Evolutionary conservation across 2,797 vertebrate genomes (phyloP), one percentile per base, ranked within the genome.

Genomic region (Cyclura pinguis): DNA sequence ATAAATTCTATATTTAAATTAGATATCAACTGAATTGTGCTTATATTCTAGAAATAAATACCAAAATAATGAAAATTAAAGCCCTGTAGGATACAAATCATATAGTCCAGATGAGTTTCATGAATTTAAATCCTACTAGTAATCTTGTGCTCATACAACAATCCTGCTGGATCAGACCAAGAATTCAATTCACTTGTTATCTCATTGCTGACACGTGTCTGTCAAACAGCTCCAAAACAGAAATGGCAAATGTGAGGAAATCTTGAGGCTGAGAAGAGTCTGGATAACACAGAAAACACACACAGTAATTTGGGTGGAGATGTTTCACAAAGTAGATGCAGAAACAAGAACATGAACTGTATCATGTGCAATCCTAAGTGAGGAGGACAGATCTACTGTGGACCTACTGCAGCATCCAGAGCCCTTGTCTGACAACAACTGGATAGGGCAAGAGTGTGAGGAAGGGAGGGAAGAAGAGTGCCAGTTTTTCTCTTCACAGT

Each of bases 91-190:
- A 32, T 57, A 73, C 76, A 83, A 14, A 69, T 16, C 38, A 67
- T 20, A 29, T n/a, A 35, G 1, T 5, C 27, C 32, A 20, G 3
- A 24, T n/a, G 55, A 57, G 52, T 73, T 57, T 73, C 55, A 85
- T 14, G 50, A 85, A 82, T 38, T 82, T 82, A 35, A 85, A 85
- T 85, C 72, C 50, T 57, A 27, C 18, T 85, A 73, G 12, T 35
- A 73, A n/a, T 55, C 32, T 85, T 20, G 22, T 18, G 5, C 3
- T 78, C 9, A 42, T 42, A 47, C 3, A 42, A 42, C 35, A 42
- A 42, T 20, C 35, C 18, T 73, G 32, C 32, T n/a, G 32, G 69
- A 55, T 80, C 29, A 80, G 50, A 55, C 27, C 78, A 55, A 80
- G 50, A 81, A 20, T 18, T 20, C 57, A 82, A n/a, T 12, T 62